phyloP scores from a whole-genome alignment of 2,113 vertebrate species.

The Malurus cyaneus region DNA sequence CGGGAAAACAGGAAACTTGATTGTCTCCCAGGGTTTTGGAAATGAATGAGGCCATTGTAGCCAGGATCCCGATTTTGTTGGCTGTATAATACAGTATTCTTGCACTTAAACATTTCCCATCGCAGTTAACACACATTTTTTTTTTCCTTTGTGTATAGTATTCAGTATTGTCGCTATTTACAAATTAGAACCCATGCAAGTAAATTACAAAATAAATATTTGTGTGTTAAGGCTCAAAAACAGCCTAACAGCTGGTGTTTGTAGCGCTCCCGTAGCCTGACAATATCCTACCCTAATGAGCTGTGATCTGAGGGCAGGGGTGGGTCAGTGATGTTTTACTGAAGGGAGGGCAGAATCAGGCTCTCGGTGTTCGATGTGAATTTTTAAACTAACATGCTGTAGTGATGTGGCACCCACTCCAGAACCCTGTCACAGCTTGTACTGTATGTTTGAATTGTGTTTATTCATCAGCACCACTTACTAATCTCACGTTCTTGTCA shows the following conservation, averaged over 20 bases:
- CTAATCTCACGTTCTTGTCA: slow-evolving; percentile 97
- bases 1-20: neutral
- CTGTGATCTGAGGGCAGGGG: neutral
- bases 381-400: slow-evolving; percentile 73
- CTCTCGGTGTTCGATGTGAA: slow-evolving; percentile 56
- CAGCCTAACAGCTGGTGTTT: slow-evolving; percentile 37
- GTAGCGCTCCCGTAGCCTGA: neutral
- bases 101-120: neutral
- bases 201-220: slow-evolving; percentile 38
- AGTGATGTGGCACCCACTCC: slow-evolving; percentile 53
- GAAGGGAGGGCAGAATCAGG: neutral
- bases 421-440: slow-evolving; percentile 53
- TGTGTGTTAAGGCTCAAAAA: slow-evolving; percentile 34
- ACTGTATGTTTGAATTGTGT: slow-evolving; percentile 70
- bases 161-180: neutral
- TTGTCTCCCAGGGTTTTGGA: neutral
- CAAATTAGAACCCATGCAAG: neutral
- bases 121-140: neutral
- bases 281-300: neutral
- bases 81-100: slow-evolving; percentile 11
- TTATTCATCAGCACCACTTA: slow-evolving; percentile 81
- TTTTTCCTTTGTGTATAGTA: neutral
- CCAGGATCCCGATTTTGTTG: neutral
- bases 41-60: slow-evolving; percentile 34
- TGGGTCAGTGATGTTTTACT: neutral